Evolutionary conservation across 2,113 vertebrate species (phyloP).

Genomic region (Tautogolabrus adspersus): DNA sequence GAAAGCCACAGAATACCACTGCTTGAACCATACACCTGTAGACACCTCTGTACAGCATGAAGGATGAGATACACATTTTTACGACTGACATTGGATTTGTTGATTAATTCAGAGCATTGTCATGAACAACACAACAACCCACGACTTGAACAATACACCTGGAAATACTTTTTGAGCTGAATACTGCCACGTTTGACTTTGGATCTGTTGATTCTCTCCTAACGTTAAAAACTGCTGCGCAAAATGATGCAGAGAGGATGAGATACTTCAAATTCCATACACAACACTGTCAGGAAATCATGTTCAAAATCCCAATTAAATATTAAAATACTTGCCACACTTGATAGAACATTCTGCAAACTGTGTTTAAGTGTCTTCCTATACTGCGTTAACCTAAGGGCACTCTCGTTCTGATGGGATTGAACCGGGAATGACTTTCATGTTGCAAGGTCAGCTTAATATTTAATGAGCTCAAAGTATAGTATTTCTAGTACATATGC

Average conservation of each 20-base stretch:
- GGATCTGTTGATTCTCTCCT: background rate
- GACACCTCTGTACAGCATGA: background rate
- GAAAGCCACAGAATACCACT: conserved; percentile 28
- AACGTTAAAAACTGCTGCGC: background rate
- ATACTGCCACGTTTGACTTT: too few species aligned
- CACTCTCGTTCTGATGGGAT: conserved; percentile 3
- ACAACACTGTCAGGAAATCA: background rate
- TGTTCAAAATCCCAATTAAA: conserved; percentile 2
- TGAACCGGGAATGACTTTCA: conserved; percentile 19
- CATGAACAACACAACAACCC: too few species aligned
- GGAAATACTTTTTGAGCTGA: too few species aligned
- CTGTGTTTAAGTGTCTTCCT: background rate
- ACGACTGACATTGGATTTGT: background rate
- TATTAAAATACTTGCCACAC: background rate
- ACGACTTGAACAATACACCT: too few species aligned
- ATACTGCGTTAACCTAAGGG: background rate
- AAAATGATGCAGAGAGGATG: background rate
- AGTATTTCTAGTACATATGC: conserved; percentile 32
- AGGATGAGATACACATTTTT: too few species aligned
- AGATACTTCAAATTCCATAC: background rate
- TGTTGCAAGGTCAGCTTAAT: conserved; percentile 52
- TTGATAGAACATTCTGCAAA: background rate
- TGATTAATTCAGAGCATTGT: too few species aligned
- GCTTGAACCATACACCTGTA: conserved; percentile 18
- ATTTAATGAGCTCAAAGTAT: conserved; percentile 54